Conservation (phyloP, 2,797 vertebrate genomes). For the Melanotaenia boesemani region DNA sequence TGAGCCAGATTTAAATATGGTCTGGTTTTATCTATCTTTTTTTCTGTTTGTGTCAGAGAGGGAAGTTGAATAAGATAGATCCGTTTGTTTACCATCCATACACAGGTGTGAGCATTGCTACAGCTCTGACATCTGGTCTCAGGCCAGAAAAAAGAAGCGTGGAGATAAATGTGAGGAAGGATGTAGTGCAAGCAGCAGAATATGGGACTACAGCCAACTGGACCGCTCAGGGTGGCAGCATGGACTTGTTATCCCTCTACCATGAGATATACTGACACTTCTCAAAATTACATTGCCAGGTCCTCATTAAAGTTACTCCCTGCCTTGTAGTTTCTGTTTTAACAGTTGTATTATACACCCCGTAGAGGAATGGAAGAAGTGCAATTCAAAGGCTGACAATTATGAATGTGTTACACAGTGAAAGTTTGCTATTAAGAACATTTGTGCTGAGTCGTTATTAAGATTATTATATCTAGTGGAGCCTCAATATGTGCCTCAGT, state of each 20-base stretch:
- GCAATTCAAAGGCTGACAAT: slow-evolving; percentile 25
- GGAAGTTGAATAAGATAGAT: slow-evolving; percentile 39
- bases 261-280: slow-evolving; percentile 42
- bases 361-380: slow-evolving; percentile 25
- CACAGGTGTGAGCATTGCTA: slow-evolving; percentile 56
- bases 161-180: slow-evolving; percentile 60
- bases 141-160: slow-evolving; percentile 45
- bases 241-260: slow-evolving; percentile 57
- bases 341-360: slow-evolving; percentile 17
- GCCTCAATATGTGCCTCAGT: slow-evolving; percentile 17
- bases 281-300: slow-evolving; percentile 38
- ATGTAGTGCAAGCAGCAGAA: slow-evolving; percentile 48
- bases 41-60: slow-evolving; percentile 35
- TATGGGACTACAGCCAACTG: slow-evolving; percentile 47
- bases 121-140: slow-evolving; percentile 43
- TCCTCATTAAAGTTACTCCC: slow-evolving; percentile 46
- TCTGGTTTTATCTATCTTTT: slow-evolving; percentile 9
- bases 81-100: slow-evolving; percentile 49
- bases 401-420: slow-evolving; percentile 8
- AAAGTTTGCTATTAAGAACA: neutral
- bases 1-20: slow-evolving; percentile 57
- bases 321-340: slow-evolving; percentile 22
- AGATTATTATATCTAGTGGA: slow-evolving; percentile 6
- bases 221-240: slow-evolving; percentile 40
- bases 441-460: slow-evolving; percentile 42